Percentiles rank a stretch among this genome's conserved stretches.
Evolutionary conservation across 2,113 vertebrate genomes (phyloP).

Genomic region (Vulpes lagopus): DNA sequence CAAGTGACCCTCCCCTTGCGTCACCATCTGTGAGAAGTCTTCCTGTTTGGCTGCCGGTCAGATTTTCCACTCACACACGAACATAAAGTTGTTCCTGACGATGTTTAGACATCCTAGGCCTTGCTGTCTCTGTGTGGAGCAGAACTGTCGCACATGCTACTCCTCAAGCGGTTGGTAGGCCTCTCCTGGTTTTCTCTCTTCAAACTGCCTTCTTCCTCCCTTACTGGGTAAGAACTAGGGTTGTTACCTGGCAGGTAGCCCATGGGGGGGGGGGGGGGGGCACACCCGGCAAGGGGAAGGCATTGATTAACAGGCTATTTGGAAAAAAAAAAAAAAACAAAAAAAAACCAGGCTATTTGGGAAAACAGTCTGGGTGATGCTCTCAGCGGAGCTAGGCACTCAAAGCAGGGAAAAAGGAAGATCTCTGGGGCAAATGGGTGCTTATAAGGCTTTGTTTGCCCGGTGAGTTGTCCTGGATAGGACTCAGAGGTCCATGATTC

Average conservation of each 20-base stretch:
- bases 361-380: background rate
- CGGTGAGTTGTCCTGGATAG: background rate
- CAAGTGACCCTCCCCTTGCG: background rate
- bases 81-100: background rate
- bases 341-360: background rate
- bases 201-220: background rate
- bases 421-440: background rate
- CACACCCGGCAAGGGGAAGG: background rate
- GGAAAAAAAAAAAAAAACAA: no score
- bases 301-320: background rate
- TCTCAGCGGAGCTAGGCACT: background rate
- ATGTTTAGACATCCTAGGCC: background rate
- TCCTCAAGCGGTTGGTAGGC: background rate
- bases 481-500: conserved; percentile 27
- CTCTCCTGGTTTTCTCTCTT: background rate
- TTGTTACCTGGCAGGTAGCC: background rate
- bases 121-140: background rate
- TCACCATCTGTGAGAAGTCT: background rate
- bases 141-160: background rate
- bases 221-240: background rate
- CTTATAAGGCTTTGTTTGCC: background rate
- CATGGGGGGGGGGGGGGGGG: background rate
- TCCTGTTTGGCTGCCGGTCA: background rate
- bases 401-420: background rate
- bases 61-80: background rate